A percentile compares a stretch with the other conserved stretches of the same genome.
Conservation (phyloP, 2,113 vertebrate species). For the Scatophagus argus region DNA sequence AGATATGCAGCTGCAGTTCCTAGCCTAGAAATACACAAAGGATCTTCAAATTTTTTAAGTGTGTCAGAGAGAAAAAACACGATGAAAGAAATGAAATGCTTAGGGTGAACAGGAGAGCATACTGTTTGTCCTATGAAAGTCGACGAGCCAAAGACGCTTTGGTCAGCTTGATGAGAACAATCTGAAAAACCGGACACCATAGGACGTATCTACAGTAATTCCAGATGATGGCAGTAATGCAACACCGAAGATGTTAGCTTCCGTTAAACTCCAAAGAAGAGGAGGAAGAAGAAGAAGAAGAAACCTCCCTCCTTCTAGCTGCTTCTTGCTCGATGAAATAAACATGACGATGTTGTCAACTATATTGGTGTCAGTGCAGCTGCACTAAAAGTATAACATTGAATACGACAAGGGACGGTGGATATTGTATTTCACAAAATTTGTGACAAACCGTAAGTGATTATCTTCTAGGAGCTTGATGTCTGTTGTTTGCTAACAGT, state of each 20-base stretch:
- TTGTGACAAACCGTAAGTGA: slow-evolving; percentile 54
- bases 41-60: no score
- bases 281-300: slow-evolving; percentile 6
- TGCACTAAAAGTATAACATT: slow-evolving; percentile 8
- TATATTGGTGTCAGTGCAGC: neutral
- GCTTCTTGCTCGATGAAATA: slow-evolving; percentile 44
- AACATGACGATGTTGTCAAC: slow-evolving; percentile 69
- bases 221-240: neutral
- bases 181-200: no score
- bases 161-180: no score
- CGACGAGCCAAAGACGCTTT: no score
- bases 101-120: no score
- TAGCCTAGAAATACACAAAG: no score
- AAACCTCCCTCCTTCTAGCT: slow-evolving; percentile 18
- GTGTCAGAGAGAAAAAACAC: no score
- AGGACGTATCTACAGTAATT: rapidly evolving
- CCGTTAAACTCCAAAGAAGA: no score
- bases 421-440: neutral
- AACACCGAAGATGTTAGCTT: no score
- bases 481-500: neutral
- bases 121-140: no score
- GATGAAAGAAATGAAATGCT: no score
- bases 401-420: neutral
- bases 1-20: no score
- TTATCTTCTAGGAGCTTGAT: neutral